phyloP scores from a whole-genome alignment of 2,113 vertebrate species.

The Brachypteracias leptosomus region DNA sequence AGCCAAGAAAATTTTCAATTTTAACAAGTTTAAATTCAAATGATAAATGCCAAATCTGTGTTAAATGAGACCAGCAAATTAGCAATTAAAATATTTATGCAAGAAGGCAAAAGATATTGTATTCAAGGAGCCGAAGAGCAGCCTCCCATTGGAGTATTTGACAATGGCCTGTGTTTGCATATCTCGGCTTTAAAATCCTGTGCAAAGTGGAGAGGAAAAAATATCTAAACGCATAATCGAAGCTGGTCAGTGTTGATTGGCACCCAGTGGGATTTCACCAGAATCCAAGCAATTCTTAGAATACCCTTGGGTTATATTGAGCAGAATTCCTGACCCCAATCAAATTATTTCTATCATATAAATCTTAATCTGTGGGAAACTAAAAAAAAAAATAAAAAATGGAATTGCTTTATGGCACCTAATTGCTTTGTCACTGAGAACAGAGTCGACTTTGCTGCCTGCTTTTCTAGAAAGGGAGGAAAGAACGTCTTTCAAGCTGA shows the following conservation, averaged over 20 bases:
- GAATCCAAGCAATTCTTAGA: slow-evolving; percentile 59
- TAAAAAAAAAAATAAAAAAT: slow-evolving; percentile 3
- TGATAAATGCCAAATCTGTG: slow-evolving; percentile 46
- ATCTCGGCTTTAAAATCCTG: slow-evolving; percentile 6
- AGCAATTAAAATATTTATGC: slow-evolving; percentile 72
- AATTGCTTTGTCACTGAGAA: slow-evolving; percentile 41
- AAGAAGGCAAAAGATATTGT: slow-evolving; percentile 35
- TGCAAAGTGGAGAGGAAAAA: slow-evolving; percentile 21
- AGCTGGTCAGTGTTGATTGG: slow-evolving; percentile 53
- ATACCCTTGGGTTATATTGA: slow-evolving; percentile 47
- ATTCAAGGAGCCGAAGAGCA: neutral
- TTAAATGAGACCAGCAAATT: slow-evolving; percentile 70
- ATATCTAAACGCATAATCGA: slow-evolving; percentile 23
- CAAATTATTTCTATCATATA: slow-evolving; percentile 48
- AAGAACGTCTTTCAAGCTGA: neutral
- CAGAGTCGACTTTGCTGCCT: neutral
- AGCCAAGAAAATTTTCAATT: slow-evolving; percentile 62
- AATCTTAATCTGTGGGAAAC: slow-evolving; percentile 54
- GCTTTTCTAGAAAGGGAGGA: neutral
- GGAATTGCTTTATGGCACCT: neutral
- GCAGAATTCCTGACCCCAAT: slow-evolving; percentile 53
- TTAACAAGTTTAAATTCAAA: slow-evolving; percentile 54
- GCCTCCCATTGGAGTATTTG: neutral
- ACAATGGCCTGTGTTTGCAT: neutral
- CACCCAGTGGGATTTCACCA: slow-evolving; percentile 30